A percentile compares a stretch with the other conserved stretches of the same genome.
Evolutionary conservation across 2,888 invertebrate genomes (phyloP).

Genomic region (Myopa testacea): DNA sequence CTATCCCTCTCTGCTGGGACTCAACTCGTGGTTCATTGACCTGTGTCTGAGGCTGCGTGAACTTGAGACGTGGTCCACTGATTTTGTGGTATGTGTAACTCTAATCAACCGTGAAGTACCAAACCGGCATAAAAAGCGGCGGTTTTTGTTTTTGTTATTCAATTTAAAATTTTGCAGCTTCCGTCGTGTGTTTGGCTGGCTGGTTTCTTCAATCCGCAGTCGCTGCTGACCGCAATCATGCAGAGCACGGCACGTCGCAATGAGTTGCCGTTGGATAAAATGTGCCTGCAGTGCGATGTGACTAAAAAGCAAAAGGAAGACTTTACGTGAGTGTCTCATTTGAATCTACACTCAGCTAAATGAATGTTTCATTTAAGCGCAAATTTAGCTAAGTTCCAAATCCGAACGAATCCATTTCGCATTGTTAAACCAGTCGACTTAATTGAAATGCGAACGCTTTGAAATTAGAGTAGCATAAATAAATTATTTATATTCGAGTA

Average conservation of each 20-base stretch:
- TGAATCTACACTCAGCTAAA: not conserved
- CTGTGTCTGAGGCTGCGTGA: conserved; percentile 86
- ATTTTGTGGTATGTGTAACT: conserved; percentile 81
- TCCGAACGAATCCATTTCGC: not conserved
- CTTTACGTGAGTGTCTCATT: conserved; percentile 77
- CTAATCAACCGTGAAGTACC: not conserved
- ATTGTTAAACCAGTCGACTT: not conserved
- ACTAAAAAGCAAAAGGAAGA: conserved; percentile 97
- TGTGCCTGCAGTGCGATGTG: conserved; percentile 97
- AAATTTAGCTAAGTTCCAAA: not conserved
- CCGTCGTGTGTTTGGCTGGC: conserved; percentile 95
- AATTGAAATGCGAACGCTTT: conserved; percentile 13
- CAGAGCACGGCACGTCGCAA: conserved; percentile 95
- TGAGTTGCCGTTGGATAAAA: conserved; percentile 93
- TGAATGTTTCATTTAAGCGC: not conserved
- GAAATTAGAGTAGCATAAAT: not conserved
- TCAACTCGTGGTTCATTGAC: conserved; percentile 94
- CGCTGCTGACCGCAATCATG: conserved; percentile 96
- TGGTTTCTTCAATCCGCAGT: conserved; percentile 98
- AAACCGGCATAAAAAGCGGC: not conserved
- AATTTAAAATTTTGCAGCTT: conserved; percentile 71
- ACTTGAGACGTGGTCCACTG: conserved; percentile 90
- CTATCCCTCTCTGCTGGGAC: conserved; percentile 89
- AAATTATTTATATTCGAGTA: not conserved
- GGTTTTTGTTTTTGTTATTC: conserved; percentile 2